Evolutionary conservation across 2,113 vertebrate genomes (phyloP).

Genomic region (Pollachius pollachius): DNA sequence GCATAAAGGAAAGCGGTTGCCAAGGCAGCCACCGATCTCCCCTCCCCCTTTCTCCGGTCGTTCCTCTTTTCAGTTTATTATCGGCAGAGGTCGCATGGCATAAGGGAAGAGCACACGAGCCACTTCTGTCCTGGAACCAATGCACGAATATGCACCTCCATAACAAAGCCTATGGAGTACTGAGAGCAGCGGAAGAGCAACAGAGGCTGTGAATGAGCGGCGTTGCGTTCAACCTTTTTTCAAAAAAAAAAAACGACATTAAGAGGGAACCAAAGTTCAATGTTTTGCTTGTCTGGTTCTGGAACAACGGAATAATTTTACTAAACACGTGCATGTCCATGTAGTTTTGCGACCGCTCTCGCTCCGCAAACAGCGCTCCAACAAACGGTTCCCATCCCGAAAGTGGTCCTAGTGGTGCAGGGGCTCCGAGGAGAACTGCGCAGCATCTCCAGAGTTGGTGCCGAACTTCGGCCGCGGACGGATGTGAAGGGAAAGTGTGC

Average conservation of each 20-base stretch:
- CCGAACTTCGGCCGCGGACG: conserved; percentile 68
- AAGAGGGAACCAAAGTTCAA: conserved; percentile 57
- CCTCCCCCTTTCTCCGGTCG: conserved; percentile 68
- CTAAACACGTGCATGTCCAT: conserved; percentile 57
- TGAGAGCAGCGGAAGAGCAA: conserved; percentile 45
- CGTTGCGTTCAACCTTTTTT: conserved; percentile 7
- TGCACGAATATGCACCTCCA: conserved; percentile 69
- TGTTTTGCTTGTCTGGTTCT: conserved; percentile 27
- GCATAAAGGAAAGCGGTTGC: conserved; percentile 75
- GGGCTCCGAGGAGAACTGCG: conserved; percentile 55
- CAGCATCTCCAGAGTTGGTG: conserved; percentile 69
- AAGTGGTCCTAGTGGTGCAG: conserved; percentile 18
- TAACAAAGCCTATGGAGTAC: conserved; percentile 68
- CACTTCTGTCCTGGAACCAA: conserved; percentile 71
- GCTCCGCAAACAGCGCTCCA: not conserved
- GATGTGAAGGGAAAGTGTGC: conserved; percentile 68
- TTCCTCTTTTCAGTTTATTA: conserved; percentile 74
- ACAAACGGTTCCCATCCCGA: conserved; percentile 41
- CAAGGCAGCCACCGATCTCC: conserved; percentile 75
- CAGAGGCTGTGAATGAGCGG: conserved; percentile 33
- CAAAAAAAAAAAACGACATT: conserved; percentile 9
- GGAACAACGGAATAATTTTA: conserved; percentile 54
- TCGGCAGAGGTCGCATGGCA: conserved; percentile 80
- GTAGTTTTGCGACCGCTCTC: conserved; percentile 25
- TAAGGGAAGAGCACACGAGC: conserved; percentile 64